phyloP scores from a whole-genome alignment of 2,797 vertebrate species.

The Nannoperca obscura region DNA sequence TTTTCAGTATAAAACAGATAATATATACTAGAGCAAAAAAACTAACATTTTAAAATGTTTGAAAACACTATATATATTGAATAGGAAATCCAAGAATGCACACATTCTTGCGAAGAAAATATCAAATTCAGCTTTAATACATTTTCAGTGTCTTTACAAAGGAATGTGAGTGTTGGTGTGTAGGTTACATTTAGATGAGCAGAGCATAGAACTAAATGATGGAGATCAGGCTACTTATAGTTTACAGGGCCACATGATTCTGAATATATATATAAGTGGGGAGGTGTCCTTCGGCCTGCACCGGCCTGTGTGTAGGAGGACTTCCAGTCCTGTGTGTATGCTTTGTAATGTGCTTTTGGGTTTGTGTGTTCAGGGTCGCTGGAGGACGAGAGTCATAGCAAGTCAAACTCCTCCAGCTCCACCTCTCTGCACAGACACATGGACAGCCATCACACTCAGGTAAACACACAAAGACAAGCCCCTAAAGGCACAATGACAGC shows the following conservation, averaged over 20 bases:
- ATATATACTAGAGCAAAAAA: neutral
- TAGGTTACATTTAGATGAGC: neutral
- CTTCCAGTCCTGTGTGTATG: constrained; percentile 4
- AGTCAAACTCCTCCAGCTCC: constrained; percentile 82
- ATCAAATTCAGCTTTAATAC: neutral
- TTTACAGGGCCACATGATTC: neutral
- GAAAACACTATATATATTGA: neutral
- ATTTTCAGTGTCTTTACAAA: neutral
- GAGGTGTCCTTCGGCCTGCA: constrained; percentile 37
- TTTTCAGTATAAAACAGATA: neutral
- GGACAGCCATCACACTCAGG: constrained; percentile 94
- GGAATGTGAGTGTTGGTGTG: neutral
- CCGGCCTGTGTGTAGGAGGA: constrained; percentile 38
- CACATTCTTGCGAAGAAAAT: no score
- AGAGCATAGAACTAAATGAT: neutral
- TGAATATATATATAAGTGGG: neutral
- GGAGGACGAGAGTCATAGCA: constrained; percentile 90
- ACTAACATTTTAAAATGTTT: no score
- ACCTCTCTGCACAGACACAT: constrained; percentile 89
- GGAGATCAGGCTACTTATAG: neutral
- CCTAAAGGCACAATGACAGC: neutral
- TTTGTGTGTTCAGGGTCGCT: constrained; percentile 84
- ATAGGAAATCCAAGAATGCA: neutral
- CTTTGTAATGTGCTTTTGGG: constrained; percentile 32
- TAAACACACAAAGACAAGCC: constrained; percentile 70